Conservation (phyloP, 1,140 invertebrate species). For the Hypsibius dujardini region DNA sequence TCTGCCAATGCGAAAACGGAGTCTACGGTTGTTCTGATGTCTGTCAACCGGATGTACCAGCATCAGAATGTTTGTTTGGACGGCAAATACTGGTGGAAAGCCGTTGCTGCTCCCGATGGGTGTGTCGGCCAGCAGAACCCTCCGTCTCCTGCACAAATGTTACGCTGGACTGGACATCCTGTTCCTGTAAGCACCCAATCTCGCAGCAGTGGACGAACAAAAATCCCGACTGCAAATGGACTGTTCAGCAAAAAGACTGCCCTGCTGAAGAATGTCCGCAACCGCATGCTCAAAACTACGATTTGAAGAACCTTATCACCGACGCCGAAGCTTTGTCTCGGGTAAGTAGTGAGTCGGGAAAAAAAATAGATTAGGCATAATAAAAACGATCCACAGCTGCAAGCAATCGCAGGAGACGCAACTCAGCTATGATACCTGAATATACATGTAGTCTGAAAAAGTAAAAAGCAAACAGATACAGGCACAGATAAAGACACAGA, state of each 20-base stretch:
- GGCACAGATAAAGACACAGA: too few species aligned
- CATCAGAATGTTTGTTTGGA: conserved; percentile 1
- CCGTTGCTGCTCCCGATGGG: conserved; percentile 8
- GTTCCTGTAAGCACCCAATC: background rate
- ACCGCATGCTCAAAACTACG: background rate
- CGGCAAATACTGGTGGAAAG: conserved; percentile 3
- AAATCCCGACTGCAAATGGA: background rate
- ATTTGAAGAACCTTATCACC: background rate
- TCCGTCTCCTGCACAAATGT: background rate
- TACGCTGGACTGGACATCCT: background rate
- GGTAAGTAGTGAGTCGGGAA: too few species aligned
- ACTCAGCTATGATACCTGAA: background rate
- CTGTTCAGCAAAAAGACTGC: background rate
- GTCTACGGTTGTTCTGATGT: conserved; percentile 7
- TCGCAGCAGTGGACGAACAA: background rate
- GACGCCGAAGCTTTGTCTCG: too few species aligned
- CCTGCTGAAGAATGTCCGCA: background rate
- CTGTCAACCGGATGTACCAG: background rate
- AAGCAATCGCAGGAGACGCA: background rate
- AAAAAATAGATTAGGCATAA: background rate
- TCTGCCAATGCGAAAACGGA: background rate
- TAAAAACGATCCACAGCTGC: background rate
- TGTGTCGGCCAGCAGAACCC: background rate
- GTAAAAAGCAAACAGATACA: background rate
- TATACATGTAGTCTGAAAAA: too few species aligned